A percentile compares a stretch with the other conserved stretches of the same genome.
Conservation (phyloP, 1,140 invertebrate genomes). For the Megalonaias nervosa region DNA sequence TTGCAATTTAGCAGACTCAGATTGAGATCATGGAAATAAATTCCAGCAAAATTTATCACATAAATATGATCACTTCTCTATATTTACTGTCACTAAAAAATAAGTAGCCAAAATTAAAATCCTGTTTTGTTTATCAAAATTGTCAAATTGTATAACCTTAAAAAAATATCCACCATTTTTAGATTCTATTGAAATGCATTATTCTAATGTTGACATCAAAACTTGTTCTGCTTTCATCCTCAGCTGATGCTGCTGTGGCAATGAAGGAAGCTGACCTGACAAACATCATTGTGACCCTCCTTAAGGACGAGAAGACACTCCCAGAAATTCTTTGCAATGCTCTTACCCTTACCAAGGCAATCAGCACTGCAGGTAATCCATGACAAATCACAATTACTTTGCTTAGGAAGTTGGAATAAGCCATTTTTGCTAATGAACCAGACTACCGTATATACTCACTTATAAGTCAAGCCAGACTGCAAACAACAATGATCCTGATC, state of each 20-base stretch:
- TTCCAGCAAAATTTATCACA: too few species aligned
- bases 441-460: neutral
- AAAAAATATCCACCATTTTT: too few species aligned
- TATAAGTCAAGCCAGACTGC: too few species aligned
- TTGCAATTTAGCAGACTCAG: too few species aligned
- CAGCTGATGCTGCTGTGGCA: conserved; percentile 60
- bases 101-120: too few species aligned
- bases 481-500: too few species aligned
- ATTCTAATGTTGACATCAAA: neutral
- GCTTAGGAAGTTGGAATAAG: neutral
- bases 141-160: too few species aligned
- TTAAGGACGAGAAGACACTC: conserved; percentile 49
- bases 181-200: neutral
- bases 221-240: conserved; percentile 13
- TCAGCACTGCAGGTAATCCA: conserved; percentile 18
- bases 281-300: conserved; percentile 46
- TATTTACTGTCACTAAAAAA: too few species aligned
- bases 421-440: neutral
- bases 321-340: conserved; percentile 65
- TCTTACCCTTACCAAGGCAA: conserved; percentile 53
- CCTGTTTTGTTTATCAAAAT: too few species aligned
- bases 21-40: too few species aligned
- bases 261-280: conserved; percentile 60
- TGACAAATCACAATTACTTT: neutral
- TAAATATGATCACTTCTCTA: too few species aligned